Evolutionary conservation across 2,797 vertebrate species (phyloP).

Genomic region (Dipus sagitta): DNA sequence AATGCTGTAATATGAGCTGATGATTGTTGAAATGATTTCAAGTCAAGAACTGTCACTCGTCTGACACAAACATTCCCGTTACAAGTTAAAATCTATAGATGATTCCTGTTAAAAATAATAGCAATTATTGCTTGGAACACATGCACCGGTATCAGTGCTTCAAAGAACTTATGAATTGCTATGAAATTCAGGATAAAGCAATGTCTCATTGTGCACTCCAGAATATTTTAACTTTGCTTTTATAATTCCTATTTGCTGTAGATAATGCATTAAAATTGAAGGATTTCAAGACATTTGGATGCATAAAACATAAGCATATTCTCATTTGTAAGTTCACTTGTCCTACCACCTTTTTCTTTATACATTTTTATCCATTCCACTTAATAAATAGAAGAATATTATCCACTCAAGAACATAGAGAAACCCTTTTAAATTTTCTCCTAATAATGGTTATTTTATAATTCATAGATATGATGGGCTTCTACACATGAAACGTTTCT

Average conservation of each 20-base stretch:
- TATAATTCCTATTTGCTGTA: slow-evolving; percentile 21
- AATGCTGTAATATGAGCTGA: slow-evolving; percentile 64
- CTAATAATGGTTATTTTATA: background rate
- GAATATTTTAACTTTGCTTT: background rate
- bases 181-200: background rate
- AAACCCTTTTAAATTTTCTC: background rate
- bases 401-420: background rate
- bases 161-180: background rate
- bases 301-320: background rate
- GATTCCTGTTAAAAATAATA: slow-evolving; percentile 58
- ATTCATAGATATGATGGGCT: background rate
- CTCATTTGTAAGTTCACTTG: background rate
- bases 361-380: background rate
- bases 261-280: background rate
- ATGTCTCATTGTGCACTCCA: background rate
- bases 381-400: background rate
- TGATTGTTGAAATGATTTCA: slow-evolving; percentile 56
- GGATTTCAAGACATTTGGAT: background rate
- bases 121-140: background rate
- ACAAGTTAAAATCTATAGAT: slow-evolving; percentile 60
- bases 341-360: background rate
- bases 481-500: slow-evolving; percentile 1
- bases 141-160: slow-evolving; percentile 2
- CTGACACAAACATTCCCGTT: slow-evolving; percentile 45
- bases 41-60: slow-evolving; percentile 62